Conservation (phyloP, 2,113 vertebrate genomes). For the Elachura formosa region DNA sequence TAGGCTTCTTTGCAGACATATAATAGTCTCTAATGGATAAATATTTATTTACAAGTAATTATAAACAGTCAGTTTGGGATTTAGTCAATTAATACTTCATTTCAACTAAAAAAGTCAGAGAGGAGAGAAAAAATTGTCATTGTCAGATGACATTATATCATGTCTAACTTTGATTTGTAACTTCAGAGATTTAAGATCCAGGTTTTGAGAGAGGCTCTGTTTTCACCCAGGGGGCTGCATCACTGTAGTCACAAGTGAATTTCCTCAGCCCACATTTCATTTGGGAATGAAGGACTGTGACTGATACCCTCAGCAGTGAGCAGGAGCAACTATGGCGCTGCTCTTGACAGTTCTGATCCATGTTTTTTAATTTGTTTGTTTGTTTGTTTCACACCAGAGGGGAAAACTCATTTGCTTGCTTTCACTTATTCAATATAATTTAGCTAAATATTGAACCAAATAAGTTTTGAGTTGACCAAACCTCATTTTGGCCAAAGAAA, state of each 20-base stretch:
- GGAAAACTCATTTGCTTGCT: neutral
- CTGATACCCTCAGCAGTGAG: neutral
- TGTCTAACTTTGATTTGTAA: neutral
- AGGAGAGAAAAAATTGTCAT: neutral
- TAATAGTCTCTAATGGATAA: constrained; percentile 6
- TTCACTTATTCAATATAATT: neutral
- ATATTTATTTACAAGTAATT: constrained; percentile 25
- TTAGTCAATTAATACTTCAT: constrained; percentile 1
- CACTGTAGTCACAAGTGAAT: neutral
- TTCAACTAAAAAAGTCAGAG: neutral
- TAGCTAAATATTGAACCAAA: neutral
- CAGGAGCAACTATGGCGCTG: neutral
- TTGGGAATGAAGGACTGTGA: neutral
- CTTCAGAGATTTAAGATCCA: neutral
- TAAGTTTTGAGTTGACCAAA: neutral
- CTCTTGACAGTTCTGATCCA: neutral
- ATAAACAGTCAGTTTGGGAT: neutral
- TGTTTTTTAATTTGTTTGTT: fast-evolving
- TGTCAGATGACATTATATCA: neutral
- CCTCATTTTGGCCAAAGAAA: neutral
- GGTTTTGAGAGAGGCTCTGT: neutral
- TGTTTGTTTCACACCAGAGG: neutral
- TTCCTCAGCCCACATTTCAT: neutral
- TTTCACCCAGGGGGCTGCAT: neutral
- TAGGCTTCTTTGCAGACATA: neutral